Percentiles rank a stretch among this genome's conserved stretches.
Conservation (phyloP, 2,797 vertebrate species). For the Cirrhinus molitorella region DNA sequence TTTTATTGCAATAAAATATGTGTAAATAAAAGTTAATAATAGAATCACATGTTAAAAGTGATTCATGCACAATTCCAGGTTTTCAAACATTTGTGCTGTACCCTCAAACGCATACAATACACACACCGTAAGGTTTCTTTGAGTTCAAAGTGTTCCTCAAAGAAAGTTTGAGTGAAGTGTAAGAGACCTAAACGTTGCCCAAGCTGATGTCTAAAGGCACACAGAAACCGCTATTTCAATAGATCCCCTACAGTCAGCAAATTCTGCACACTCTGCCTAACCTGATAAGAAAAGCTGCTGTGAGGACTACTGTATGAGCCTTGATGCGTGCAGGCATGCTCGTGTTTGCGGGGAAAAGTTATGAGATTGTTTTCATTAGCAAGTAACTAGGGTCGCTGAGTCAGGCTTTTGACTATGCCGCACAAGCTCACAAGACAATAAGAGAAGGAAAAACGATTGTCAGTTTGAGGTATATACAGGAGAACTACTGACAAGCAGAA, state of each 20-base stretch:
- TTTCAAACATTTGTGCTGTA: background rate
- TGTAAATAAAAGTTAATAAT: background rate
- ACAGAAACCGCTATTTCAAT: conserved; percentile 16
- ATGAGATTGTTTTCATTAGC: conserved; percentile 21
- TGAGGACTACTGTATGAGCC: background rate
- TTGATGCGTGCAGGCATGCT: background rate
- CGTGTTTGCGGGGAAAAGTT: conserved; percentile 11
- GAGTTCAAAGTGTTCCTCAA: conserved; percentile 1
- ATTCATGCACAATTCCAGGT: conserved; percentile 2
- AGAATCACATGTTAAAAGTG: background rate
- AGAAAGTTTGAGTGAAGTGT: background rate
- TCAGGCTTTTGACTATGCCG: conserved; percentile 11
- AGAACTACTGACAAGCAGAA: background rate
- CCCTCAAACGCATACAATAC: background rate
- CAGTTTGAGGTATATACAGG: background rate
- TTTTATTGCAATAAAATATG: background rate
- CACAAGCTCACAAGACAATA: background rate
- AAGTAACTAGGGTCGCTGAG: conserved; percentile 29
- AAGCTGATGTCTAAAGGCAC: conserved; percentile 1
- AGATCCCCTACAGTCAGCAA: conserved; percentile 29
- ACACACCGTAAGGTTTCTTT: conserved; percentile 3
- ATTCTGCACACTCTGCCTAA: conserved; percentile 15
- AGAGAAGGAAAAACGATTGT: conserved; percentile 6
- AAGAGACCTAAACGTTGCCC: background rate
- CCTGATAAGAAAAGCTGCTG: conserved; percentile 39